Evolutionary conservation across 2,888 invertebrate genomes (phyloP).

Genomic region (Prostheceraeus crozeri): DNA sequence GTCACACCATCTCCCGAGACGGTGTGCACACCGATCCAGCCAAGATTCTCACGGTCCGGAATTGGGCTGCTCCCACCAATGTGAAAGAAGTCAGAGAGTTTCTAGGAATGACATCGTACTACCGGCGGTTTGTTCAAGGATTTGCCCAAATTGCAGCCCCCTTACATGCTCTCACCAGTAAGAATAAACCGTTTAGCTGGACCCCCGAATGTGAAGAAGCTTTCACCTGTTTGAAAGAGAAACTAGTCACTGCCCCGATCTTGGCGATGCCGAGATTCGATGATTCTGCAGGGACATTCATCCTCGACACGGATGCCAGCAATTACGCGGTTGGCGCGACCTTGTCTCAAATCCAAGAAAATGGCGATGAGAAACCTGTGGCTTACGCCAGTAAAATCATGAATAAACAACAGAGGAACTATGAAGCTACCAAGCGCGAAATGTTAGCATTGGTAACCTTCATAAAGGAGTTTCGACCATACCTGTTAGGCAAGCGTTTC

Average conservation of each 20-base stretch:
- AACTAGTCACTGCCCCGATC: too few relatives aligned
- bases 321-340: not conserved
- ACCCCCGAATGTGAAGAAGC: too few relatives aligned
- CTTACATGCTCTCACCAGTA: too few relatives aligned
- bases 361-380: slow-evolving; percentile 4
- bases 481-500: slow-evolving; percentile 39
- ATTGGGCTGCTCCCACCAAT: too few relatives aligned
- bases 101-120: slow-evolving; percentile 42
- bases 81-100: slow-evolving; percentile 35
- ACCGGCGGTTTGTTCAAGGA: slow-evolving; percentile 40
- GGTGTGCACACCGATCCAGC: too few relatives aligned
- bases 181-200: too few relatives aligned
- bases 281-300: too few relatives aligned
- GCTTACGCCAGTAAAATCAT: slow-evolving; percentile 8
- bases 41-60: too few relatives aligned
- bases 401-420: slow-evolving; percentile 40
- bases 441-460: slow-evolving; percentile 41
- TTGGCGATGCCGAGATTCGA: too few relatives aligned
- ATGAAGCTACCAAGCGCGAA: slow-evolving; percentile 40
- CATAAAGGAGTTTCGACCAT: slow-evolving; percentile 39
- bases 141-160: too few relatives aligned
- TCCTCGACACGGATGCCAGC: slow-evolving; percentile 2
- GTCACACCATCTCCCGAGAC: too few relatives aligned
- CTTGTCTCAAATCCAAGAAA: slow-evolving; percentile 1
- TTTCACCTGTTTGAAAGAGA: too few relatives aligned